Conservation (phyloP, 2,113 vertebrate species). For the Mellivora capensis region DNA sequence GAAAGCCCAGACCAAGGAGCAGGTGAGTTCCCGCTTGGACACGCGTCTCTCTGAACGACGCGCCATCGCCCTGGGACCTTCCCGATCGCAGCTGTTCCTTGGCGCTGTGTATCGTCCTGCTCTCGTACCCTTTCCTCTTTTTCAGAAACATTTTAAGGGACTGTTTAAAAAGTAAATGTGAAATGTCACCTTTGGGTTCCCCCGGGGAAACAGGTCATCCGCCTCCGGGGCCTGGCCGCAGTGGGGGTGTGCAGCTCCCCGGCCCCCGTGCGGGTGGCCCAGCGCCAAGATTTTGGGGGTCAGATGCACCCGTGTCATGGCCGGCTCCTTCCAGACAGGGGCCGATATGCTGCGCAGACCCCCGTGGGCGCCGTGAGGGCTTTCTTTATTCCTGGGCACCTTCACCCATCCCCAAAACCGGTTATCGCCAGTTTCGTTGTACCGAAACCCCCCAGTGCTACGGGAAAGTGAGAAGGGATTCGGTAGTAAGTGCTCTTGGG, state of each 20-base stretch:
- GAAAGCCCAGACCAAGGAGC: conserved; percentile 99
- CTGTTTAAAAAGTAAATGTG: not conserved
- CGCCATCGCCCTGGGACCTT: not conserved
- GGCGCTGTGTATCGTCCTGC: not conserved
- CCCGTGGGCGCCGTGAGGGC: rapidly evolving
- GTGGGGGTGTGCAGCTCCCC: rapidly evolving
- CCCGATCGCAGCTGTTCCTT: not conserved
- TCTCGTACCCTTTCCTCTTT: not conserved
- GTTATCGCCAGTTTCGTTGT: not conserved
- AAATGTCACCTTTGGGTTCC: not conserved
- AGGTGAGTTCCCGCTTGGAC: conserved; percentile 81
- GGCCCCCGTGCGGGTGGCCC: not conserved
- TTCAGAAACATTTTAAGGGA: not conserved
- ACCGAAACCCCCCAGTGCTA: not conserved
- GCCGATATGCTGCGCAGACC: rapidly evolving
- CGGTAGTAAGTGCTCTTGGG: not conserved
- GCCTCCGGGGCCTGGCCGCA: not conserved
- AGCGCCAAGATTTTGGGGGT: not conserved
- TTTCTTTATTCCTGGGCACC: not conserved
- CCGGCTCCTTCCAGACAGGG: not conserved
- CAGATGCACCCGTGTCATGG: rapidly evolving
- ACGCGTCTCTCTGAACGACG: not conserved
- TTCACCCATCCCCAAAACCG: not conserved
- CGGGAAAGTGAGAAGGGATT: not conserved
- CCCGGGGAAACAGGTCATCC: not conserved